Evolutionary conservation across 2,888 invertebrate species (phyloP).

Genomic region (Habroteleia sp.): DNA sequence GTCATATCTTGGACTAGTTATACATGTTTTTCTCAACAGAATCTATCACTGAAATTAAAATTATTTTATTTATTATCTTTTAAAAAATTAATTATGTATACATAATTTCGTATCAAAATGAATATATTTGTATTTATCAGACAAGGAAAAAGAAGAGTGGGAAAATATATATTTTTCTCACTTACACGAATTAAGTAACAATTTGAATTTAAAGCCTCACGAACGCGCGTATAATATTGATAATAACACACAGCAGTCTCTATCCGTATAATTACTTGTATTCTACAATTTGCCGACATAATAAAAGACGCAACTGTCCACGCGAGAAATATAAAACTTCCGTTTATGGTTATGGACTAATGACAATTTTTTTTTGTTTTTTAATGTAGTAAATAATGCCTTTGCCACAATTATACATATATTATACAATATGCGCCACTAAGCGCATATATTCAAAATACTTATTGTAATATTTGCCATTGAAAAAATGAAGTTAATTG

Average conservation of each 20-base stretch:
- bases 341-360: no score
- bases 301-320: slow-evolving; percentile 44
- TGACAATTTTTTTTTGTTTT: slow-evolving; percentile 34
- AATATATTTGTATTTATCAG: no score
- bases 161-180: background rate
- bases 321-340: slow-evolving; percentile 40
- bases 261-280: slow-evolving; percentile 25
- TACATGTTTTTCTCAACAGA: background rate
- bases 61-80: no score
- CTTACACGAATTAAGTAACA: background rate
- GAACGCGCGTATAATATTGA: slow-evolving; percentile 8
- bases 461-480: background rate
- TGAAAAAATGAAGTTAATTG: background rate
- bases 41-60: no score
- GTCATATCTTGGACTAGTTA: slow-evolving; percentile 1
- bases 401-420: slow-evolving; percentile 32
- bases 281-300: slow-evolving; percentile 35
- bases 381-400: slow-evolving; percentile 23
- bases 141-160: no score
- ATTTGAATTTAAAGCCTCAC: background rate
- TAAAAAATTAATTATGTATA: no score
- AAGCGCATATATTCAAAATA: background rate
- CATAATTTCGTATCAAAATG: no score
- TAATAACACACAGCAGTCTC: slow-evolving; percentile 5
- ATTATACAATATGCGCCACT: slow-evolving; percentile 14